These are phyloP conservation scores for Oryzias javanicus DNA, from an alignment of 2,113 vertebrate genomes.

Conservation along the genomic window DNA sequence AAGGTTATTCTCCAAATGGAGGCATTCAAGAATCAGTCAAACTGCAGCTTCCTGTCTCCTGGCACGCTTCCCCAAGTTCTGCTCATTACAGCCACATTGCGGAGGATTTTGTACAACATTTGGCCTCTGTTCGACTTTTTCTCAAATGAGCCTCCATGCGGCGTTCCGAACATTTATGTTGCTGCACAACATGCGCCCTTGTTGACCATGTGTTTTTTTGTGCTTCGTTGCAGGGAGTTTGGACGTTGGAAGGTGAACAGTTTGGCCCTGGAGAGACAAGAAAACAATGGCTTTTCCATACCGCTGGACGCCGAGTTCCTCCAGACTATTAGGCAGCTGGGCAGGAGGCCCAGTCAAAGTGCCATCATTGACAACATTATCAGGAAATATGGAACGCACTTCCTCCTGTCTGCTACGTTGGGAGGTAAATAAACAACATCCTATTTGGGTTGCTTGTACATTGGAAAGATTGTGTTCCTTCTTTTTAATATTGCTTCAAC, in stretches of 20 bases:
- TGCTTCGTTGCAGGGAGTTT: constrained; percentile 80
- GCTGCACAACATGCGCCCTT: constrained; percentile 18
- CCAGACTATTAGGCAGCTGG: constrained; percentile 81
- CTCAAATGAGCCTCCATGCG: constrained; percentile 3
- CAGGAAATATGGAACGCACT: constrained; percentile 83
- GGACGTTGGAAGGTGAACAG: constrained; percentile 86
- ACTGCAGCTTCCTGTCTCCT: background rate
- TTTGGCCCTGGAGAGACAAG: constrained; percentile 80
- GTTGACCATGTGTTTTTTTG: constrained; percentile 23
- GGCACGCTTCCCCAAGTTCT: constrained; percentile 2
- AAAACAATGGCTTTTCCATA: constrained; percentile 79
- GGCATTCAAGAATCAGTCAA: background rate
- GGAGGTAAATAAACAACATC: constrained; percentile 72
- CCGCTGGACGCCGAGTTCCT: constrained; percentile 83
- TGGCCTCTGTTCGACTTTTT: constrained; percentile 1
- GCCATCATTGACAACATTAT: constrained; percentile 82
- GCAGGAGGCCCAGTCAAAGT: constrained; percentile 76
- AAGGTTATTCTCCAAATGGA: background rate
- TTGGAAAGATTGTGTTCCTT: background rate
- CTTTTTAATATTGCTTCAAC: background rate
- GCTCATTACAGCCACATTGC: constrained; percentile 10
- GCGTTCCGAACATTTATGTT: constrained; percentile 7
- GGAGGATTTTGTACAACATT: background rate
- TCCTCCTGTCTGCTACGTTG: constrained; percentile 80
- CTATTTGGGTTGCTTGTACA: background rate